Conservation (phyloP, 2,113 vertebrate genomes). For the Cricetomys ansorgei region DNA sequence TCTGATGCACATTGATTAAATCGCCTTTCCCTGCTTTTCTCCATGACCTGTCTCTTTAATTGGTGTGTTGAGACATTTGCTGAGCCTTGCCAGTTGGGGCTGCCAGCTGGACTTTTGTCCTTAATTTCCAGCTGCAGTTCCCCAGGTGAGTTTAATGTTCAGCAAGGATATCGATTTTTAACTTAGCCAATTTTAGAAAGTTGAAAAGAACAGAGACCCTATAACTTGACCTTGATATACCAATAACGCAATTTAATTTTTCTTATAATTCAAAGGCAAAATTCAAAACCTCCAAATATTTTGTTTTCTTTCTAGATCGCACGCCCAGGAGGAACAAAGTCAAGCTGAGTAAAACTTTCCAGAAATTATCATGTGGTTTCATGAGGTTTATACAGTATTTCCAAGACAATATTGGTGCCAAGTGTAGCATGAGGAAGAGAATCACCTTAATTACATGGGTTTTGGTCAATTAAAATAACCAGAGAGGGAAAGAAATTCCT, state of each 20-base stretch:
- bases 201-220: rapidly evolving
- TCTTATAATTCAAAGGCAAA: slow-evolving; percentile 32
- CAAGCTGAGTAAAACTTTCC: not conserved
- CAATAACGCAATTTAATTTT: not conserved
- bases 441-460: slow-evolving; percentile 18
- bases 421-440: not conserved
- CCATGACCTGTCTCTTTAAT: not conserved
- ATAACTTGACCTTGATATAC: not conserved
- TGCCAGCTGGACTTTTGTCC: not conserved
- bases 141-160: not conserved
- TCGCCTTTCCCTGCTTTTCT: not conserved
- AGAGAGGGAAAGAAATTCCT: slow-evolving; percentile 35
- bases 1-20: not conserved
- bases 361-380: slow-evolving; percentile 29
- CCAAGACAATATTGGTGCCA: slow-evolving; percentile 15
- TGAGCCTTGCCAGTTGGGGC: not conserved
- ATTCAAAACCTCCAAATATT: not conserved
- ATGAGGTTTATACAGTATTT: not conserved
- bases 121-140: not conserved
- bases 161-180: not conserved
- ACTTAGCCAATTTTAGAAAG: not conserved
- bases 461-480: slow-evolving; percentile 61
- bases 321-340: not conserved
- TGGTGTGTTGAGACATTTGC: not conserved
- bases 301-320: not conserved